phyloP scores from a whole-genome alignment of 2,797 vertebrate species.

The Gymnothorax reevesii region DNA sequence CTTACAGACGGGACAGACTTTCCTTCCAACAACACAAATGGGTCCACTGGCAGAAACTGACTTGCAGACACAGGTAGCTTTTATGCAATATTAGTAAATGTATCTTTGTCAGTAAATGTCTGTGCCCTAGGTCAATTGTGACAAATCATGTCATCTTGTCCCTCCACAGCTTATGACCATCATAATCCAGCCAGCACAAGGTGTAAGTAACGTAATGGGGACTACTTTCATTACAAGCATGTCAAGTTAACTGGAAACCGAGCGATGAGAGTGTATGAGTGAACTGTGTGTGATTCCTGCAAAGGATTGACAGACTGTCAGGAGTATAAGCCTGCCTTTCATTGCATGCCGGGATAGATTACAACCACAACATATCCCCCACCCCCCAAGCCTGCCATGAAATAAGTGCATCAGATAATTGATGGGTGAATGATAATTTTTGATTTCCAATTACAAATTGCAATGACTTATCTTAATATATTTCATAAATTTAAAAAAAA shows the following conservation, averaged over 20 bases:
- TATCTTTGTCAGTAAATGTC: background rate
- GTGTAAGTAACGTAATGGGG: constrained; percentile 10
- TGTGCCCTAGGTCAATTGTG: background rate
- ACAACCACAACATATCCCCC: too few species aligned
- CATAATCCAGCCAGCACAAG: constrained; percentile 28
- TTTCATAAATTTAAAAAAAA: background rate
- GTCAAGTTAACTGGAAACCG: background rate
- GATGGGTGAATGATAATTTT: background rate
- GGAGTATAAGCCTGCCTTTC: too few species aligned
- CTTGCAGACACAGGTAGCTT: background rate
- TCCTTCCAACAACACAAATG: background rate
- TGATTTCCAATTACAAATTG: background rate
- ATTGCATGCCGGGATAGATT: too few species aligned
- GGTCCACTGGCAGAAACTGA: constrained; percentile 29
- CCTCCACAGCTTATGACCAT: constrained; percentile 24
- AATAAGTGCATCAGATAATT: too few species aligned
- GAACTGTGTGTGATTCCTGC: too few species aligned
- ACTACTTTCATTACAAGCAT: background rate
- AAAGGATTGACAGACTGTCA: too few species aligned
- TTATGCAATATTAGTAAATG: background rate
- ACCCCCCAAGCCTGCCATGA: too few species aligned
- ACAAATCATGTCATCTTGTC: background rate
- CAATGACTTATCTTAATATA: background rate
- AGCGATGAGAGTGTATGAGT: too few species aligned
- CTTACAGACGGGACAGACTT: background rate